Conservation (phyloP, 2,113 vertebrate genomes). For the Theristicus caerulescens region DNA sequence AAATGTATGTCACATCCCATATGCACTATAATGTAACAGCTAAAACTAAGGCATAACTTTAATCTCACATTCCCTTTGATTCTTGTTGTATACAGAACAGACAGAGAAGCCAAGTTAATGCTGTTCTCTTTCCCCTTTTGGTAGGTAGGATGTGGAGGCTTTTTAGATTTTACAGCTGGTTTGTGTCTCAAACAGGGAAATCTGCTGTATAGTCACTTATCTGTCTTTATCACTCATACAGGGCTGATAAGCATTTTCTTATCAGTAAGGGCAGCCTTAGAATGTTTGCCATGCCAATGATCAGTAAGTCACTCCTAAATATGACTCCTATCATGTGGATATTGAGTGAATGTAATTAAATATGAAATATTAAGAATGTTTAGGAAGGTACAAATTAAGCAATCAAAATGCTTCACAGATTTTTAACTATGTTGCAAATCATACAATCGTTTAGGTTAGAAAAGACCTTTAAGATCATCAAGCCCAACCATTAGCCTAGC, state of each 20-base stretch:
- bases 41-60: constrained; percentile 56
- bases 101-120: constrained; percentile 20
- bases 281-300: background rate
- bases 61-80: constrained; percentile 31
- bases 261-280: background rate
- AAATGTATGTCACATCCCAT: constrained; percentile 47
- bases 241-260: background rate
- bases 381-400: background rate
- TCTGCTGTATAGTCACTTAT: background rate
- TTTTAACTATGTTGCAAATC: background rate
- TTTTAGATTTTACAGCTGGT: background rate
- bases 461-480: background rate
- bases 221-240: background rate
- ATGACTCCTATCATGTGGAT: background rate
- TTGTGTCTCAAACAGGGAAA: background rate
- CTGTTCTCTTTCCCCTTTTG: background rate
- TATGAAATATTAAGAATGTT: background rate
- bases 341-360: background rate
- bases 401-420: background rate
- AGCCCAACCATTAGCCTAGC: background rate
- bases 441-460: background rate
- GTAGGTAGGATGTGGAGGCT: background rate
- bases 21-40: background rate
- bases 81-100: constrained; percentile 9
- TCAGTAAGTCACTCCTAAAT: background rate